Evolutionary conservation across 1,140 invertebrate genomes (phyloP).

Genomic region (Charaxes varanes): DNA sequence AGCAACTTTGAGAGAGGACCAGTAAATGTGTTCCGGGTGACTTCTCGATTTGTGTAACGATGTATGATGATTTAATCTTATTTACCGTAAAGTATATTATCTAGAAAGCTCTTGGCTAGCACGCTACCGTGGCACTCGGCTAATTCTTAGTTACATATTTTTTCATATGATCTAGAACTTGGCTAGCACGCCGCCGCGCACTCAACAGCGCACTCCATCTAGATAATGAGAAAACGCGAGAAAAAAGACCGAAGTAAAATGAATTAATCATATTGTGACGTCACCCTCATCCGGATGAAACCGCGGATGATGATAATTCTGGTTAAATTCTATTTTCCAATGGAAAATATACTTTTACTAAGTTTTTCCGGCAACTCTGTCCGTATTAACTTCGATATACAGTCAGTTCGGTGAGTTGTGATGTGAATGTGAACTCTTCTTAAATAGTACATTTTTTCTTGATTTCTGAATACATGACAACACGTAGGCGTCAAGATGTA

Average conservation of each 20-base stretch:
- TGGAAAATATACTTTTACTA: neutral
- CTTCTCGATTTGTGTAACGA: too few species aligned
- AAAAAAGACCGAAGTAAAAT: slow-evolving; percentile 3
- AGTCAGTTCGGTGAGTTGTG: too few species aligned
- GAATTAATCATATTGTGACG: slow-evolving; percentile 7
- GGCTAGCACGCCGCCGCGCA: slow-evolving; percentile 1
- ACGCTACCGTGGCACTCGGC: neutral
- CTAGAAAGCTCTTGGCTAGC: too few species aligned
- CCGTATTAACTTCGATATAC: too few species aligned
- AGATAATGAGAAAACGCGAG: slow-evolving; percentile 5
- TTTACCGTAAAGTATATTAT: too few species aligned
- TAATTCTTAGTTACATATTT: neutral
- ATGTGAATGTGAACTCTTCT: too few species aligned
- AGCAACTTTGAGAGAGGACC: too few species aligned
- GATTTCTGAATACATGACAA: neutral
- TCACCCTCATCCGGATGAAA: slow-evolving; percentile 2
- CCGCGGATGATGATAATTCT: slow-evolving; percentile 1
- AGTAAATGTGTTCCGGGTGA: too few species aligned
- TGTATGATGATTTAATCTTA: too few species aligned
- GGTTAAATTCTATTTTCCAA: neutral
- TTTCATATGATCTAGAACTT: neutral
- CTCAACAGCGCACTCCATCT: slow-evolving; percentile 2
- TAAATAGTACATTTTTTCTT: neutral
- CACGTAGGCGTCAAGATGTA: too few species aligned
- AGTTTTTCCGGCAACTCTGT: too few species aligned